These are phyloP conservation scores for Mesocentrotus franciscanus DNA, from an alignment of 53 echinoderm and acorn worm genomes.

Conservation along the genomic window DNA sequence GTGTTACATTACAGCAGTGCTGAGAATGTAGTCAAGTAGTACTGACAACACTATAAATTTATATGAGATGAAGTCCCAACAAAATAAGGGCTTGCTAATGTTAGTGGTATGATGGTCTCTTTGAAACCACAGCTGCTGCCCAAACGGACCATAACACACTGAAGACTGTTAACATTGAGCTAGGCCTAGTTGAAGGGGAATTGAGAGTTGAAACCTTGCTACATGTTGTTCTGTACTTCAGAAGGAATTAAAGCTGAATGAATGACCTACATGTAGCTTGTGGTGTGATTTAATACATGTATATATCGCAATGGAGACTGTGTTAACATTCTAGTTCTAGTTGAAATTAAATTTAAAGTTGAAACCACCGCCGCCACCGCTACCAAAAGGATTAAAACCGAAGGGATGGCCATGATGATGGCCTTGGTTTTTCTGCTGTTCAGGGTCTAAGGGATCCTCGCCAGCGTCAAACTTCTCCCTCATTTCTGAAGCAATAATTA, in stretches of 20 bases:
- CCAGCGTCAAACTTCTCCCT: constrained; percentile 88
- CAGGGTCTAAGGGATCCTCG: constrained; percentile 94
- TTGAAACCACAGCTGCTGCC: background rate
- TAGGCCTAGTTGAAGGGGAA: background rate
- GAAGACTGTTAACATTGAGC: background rate
- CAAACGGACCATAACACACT: too few species aligned
- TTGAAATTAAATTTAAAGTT: constrained; percentile 67
- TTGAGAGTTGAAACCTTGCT: background rate
- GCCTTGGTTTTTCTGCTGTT: constrained; percentile 82
- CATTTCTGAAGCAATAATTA: constrained; percentile 78
- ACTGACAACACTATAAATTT: constrained; percentile 1
- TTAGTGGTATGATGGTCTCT: background rate
- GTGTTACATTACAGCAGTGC: background rate
- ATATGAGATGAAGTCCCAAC: background rate
- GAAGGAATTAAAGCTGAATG: background rate
- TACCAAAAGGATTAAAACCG: constrained; percentile 96
- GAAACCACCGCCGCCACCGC: constrained; percentile 78
- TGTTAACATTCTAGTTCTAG: background rate
- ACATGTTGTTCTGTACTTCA: background rate
- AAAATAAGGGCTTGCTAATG: background rate
- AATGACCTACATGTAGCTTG: background rate
- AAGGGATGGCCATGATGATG: constrained; percentile 91
- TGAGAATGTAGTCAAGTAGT: background rate
- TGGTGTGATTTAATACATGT: background rate
- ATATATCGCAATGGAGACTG: background rate